Conservation (phyloP, 2,797 vertebrate genomes). For the Chaetodon trifasciatus region DNA sequence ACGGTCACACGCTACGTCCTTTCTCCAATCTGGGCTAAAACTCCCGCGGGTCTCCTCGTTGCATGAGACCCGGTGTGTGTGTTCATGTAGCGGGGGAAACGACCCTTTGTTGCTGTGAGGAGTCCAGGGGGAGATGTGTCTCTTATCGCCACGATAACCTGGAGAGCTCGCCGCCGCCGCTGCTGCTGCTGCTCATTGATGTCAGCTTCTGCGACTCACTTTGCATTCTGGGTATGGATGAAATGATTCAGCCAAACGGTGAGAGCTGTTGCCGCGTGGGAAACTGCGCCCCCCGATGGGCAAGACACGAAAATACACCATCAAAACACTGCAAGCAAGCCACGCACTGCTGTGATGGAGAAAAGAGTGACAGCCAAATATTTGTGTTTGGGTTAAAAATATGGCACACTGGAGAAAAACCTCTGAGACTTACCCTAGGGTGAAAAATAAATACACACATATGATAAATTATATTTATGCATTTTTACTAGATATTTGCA, state of each 20-base stretch:
- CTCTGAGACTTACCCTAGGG: too few relatives aligned
- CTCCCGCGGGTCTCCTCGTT: conserved; percentile 61
- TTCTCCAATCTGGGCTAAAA: conserved; percentile 70
- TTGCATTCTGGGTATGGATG: conserved; percentile 88
- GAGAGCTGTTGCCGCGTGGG: conserved; percentile 34
- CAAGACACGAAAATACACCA: neutral
- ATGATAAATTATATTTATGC: too few relatives aligned
- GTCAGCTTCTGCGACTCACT: conserved; percentile 81
- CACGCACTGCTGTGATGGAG: too few relatives aligned
- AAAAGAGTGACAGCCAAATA: too few relatives aligned
- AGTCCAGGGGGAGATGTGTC: conserved; percentile 58
- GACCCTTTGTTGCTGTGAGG: conserved; percentile 26
- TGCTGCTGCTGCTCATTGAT: conserved; percentile 30
- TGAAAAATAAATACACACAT: too few relatives aligned
- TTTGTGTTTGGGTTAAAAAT: too few relatives aligned
- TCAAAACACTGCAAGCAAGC: neutral
- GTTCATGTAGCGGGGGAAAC: conserved; percentile 42
- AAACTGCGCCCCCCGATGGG: conserved; percentile 74
- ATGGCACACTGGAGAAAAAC: too few relatives aligned
- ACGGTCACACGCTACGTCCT: conserved; percentile 71
- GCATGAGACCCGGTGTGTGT: conserved; percentile 40
- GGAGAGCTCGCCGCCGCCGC: conserved; percentile 46
- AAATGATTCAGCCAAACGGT: conserved; percentile 77
- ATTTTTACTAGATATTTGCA: too few relatives aligned
- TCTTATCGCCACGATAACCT: conserved; percentile 76